A percentile compares a stretch with the other conserved stretches of the same genome.
These are phyloP conservation scores for Leptopilina drosophilae DNA, from an alignment of 2,888 invertebrate species.

Conservation along the genomic window DNA sequence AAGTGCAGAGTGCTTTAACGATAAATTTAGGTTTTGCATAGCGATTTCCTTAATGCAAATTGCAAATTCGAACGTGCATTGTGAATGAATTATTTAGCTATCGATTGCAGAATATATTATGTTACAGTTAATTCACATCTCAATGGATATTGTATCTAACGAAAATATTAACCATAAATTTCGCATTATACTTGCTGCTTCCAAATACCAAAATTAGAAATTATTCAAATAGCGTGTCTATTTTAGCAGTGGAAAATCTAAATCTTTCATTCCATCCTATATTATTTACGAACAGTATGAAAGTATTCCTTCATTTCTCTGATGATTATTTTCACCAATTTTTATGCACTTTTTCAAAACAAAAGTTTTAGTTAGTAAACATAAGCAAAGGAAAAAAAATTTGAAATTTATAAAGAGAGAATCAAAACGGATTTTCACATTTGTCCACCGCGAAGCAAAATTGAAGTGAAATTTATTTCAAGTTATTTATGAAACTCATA, in stretches of 20 bases:
- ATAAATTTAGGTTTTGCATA: constrained; percentile 32
- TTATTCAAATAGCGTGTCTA: not conserved
- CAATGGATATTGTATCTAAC: constrained; percentile 11
- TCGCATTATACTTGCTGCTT: not conserved
- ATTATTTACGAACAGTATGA: no score
- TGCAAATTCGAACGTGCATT: constrained; percentile 18
- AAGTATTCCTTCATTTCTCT: no score
- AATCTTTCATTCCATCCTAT: no score
- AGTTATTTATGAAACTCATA: constrained; percentile 40
- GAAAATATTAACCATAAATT: constrained; percentile 4
- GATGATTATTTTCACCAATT: no score
- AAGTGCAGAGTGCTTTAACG: constrained; percentile 37
- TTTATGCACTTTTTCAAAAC: no score
- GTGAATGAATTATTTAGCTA: constrained; percentile 10
- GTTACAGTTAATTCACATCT: constrained; percentile 1
- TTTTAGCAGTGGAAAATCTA: no score
- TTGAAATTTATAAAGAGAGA: not conserved
- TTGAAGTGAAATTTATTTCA: constrained; percentile 21
- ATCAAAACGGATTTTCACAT: not conserved
- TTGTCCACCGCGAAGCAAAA: constrained; percentile 30
- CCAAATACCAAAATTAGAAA: not conserved
- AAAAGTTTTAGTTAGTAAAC: not conserved
- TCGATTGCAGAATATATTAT: constrained; percentile 17
- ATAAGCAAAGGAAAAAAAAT: not conserved
- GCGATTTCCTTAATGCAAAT: constrained; percentile 36